Conservation (phyloP, 2,797 vertebrate genomes). For the Sebastes nivosus region DNA sequence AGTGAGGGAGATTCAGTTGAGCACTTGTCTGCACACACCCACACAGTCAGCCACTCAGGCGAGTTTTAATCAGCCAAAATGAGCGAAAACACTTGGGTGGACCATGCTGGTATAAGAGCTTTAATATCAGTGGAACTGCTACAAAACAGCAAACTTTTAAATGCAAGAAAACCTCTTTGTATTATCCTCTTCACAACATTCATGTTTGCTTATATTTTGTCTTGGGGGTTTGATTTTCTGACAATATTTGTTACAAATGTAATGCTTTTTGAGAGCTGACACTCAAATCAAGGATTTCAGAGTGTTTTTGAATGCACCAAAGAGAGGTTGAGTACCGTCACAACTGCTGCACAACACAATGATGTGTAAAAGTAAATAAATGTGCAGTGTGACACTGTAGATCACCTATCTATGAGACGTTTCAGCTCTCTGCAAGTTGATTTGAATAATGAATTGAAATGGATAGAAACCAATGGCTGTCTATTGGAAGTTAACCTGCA, state of each 20-base stretch:
- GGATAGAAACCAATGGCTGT: neutral
- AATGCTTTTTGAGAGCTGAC: neutral
- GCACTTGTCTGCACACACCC: conserved; percentile 55
- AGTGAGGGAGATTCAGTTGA: conserved; percentile 60
- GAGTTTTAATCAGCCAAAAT: conserved; percentile 65
- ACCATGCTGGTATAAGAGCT: conserved; percentile 29
- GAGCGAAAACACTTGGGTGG: conserved; percentile 64
- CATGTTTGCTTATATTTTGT: neutral
- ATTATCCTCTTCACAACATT: conserved; percentile 2
- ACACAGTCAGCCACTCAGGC: conserved; percentile 56
- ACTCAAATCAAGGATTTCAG: conserved; percentile 6
- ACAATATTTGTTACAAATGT: neutral
- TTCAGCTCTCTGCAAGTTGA: neutral
- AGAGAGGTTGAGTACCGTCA: neutral
- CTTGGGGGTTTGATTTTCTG: conserved; percentile 5
- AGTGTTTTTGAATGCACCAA: neutral
- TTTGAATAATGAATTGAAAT: conserved; percentile 18
- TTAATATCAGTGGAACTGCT: conserved; percentile 28
- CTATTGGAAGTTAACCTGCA: neutral
- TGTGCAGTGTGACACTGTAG: neutral
- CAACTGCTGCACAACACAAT: neutral
- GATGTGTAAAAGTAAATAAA: neutral
- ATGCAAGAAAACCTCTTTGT: conserved; percentile 1
- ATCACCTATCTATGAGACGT: neutral
- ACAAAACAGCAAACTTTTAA: conserved; percentile 36